Conservation (phyloP, 2,888 invertebrate genomes). For the Dichetophora obliterata region DNA sequence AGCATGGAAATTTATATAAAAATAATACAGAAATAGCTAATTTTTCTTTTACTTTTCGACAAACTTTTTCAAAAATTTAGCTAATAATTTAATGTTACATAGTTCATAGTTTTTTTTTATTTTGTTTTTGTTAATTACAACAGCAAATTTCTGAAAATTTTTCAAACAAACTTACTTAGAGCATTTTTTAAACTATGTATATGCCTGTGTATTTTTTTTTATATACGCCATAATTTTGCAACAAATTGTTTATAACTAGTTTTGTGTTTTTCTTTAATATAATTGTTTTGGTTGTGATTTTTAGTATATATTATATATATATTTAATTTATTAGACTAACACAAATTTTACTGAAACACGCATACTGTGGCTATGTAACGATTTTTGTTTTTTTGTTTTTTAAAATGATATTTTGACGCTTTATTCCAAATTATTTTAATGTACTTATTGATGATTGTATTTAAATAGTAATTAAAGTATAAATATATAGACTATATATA, state of each 20-base stretch:
- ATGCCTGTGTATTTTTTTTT: neutral
- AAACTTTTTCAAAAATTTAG: neutral
- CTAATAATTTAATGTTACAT: neutral
- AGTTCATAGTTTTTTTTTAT: constrained; percentile 4
- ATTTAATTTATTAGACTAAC: neutral
- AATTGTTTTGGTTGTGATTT: neutral
- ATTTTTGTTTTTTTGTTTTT: neutral
- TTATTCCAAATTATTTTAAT: neutral
- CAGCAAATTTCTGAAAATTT: constrained; percentile 4
- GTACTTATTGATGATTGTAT: neutral
- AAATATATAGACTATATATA: constrained; percentile 24
- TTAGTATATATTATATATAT: neutral
- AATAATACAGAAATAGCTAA: neutral
- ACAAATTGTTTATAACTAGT: constrained; percentile 11
- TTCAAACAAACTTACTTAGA: constrained; percentile 4
- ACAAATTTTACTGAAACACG: constrained; percentile 15
- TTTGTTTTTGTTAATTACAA: constrained; percentile 27
- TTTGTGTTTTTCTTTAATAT: neutral
- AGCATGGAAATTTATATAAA: neutral
- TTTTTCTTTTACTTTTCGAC: neutral
- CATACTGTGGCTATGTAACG: neutral
- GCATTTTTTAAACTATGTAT: neutral
- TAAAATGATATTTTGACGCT: constrained; percentile 9
- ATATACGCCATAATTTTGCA: neutral
- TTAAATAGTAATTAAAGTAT: constrained; percentile 21